Evolutionary conservation across 2,888 invertebrate genomes (phyloP), one percentile per base, ranked within the genome.

Genomic region (Atherix ibis): DNA sequence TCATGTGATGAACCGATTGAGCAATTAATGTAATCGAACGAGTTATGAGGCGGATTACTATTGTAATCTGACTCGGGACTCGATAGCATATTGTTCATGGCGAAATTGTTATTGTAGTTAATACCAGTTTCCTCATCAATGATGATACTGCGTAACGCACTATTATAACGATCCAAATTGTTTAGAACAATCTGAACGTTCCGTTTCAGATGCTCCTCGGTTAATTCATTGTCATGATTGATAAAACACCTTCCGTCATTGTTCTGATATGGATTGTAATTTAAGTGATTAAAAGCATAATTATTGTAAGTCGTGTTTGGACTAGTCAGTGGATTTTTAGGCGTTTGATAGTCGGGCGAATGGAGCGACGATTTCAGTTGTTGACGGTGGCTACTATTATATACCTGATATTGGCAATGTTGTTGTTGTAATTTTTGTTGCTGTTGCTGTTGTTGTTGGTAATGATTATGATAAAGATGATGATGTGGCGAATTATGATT

Each of bases 1-100:
- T 78, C 78, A 45, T 62, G 62, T 24, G 61, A 62, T 28, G 61
- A 61, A 40, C 62, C 61, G 45, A 62, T 46, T 43, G 61, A 62
- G 41, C 58, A 58, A 46, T 57, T 58, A 43, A 58, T 44, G 48
- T 55, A 53, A 44, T 52, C 53, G 38, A 31, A 31, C 8, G 32
- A 35, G 18, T 38, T 32, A 38, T 58, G 58, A 40, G 58, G 56
- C 35, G 58, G 55, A 49, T 61, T 61, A 42, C 62, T 60, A 43
- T 62, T 61, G 44, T 55, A 61, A 39, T 61, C 61, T 9, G 61
- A 60, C 40, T 60, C 44, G 35, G 43, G 46, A 43, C 49, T 52
- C 45, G 43, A 45, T 43, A 44, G 51, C 46, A 37, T 52, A 47
- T 40, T 54, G 37, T 38, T 50, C 51, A 38, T 47, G 29, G 43